Conservation (phyloP, 30 jellyfish, hydroid and myxozoan genomes). For the Calvadosia cruxmelitensis region DNA sequence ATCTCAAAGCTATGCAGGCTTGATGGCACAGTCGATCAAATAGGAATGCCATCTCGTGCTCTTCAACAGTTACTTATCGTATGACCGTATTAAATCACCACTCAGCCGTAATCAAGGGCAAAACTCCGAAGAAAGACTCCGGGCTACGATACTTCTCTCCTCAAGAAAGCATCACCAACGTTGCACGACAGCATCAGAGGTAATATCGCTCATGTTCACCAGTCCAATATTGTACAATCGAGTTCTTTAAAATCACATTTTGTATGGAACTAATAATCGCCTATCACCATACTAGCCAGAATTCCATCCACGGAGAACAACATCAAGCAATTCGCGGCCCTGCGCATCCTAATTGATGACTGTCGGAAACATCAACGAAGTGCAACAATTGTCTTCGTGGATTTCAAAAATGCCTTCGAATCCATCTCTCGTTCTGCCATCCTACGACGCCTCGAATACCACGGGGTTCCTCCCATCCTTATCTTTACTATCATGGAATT, state of each 20-base stretch:
- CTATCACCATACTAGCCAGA: background rate
- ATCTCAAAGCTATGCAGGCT: background rate
- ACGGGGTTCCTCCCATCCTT: background rate
- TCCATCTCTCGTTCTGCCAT: background rate
- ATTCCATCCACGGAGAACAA: background rate
- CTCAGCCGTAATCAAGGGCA: background rate
- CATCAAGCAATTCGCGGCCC: background rate
- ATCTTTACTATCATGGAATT: background rate
- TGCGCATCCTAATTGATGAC: background rate
- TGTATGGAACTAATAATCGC: no score
- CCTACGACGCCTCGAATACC: background rate
- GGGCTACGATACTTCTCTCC: background rate
- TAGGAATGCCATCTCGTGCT: background rate
- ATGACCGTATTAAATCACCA: background rate
- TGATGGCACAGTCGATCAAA: background rate
- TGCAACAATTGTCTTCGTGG: background rate
- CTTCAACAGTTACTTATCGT: background rate
- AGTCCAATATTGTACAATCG: background rate
- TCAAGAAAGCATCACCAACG: background rate
- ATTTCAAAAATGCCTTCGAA: background rate
- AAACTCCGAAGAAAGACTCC: background rate
- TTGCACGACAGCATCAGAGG: background rate
- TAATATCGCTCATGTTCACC: background rate
- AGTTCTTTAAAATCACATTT: background rate
- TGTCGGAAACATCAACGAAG: background rate